phyloP scores from a whole-genome alignment of 1,140 invertebrate genomes.

The Geopemphigus sp. region DNA sequence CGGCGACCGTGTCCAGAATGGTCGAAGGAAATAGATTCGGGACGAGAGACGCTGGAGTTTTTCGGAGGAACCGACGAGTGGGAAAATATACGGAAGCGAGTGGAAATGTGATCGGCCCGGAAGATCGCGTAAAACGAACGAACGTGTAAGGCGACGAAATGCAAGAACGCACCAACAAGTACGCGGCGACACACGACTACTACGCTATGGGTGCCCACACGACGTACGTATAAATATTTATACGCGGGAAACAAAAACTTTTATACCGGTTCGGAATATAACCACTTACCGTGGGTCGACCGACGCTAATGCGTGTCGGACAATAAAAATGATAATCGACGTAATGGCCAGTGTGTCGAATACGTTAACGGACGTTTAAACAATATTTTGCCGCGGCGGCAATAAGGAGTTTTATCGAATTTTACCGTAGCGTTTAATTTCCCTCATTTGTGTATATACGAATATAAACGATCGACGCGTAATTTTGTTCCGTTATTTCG shows the following conservation, averaged over 20 bases:
- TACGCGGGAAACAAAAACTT: background rate
- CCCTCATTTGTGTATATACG: too few relatives aligned
- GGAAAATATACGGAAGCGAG: too few relatives aligned
- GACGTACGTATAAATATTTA: background rate
- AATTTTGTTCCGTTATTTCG: too few relatives aligned
- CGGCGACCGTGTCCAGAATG: too few relatives aligned
- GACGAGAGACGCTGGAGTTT: too few relatives aligned
- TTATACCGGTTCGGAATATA: background rate
- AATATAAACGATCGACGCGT: background rate
- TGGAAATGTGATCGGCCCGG: too few relatives aligned
- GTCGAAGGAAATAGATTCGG: too few relatives aligned
- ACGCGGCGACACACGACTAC: background rate
- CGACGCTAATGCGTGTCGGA: constrained; percentile 15
- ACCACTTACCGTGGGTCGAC: constrained; percentile 19
- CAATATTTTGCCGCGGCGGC: constrained; percentile 4
- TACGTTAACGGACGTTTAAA: background rate
- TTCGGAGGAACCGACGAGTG: too few relatives aligned
- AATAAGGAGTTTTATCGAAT: background rate
- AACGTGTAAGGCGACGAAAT: too few relatives aligned
- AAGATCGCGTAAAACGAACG: too few relatives aligned
- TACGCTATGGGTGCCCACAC: too few relatives aligned
- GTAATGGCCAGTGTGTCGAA: background rate
- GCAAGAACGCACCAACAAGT: background rate
- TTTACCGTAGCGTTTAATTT: constrained; percentile 4
- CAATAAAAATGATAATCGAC: constrained; percentile 26